phyloP scores from a whole-genome alignment of 2,888 invertebrate species.

The Cephus runcator region DNA sequence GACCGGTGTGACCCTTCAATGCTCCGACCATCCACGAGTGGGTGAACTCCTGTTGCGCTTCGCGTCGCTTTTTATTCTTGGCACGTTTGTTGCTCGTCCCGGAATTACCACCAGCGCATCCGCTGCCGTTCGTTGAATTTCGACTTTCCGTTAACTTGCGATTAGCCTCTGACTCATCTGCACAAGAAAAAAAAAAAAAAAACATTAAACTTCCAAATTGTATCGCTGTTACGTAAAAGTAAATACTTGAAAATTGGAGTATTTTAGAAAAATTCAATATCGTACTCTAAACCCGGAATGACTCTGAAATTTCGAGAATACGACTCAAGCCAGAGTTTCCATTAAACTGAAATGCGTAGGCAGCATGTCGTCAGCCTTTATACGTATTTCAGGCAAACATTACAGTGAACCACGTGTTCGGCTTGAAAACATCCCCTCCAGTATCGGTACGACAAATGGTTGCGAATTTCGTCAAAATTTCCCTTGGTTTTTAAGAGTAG shows the following conservation, averaged over 20 bases:
- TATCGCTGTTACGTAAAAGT: background rate
- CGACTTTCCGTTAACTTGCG: background rate
- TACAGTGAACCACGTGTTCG: conserved; percentile 4
- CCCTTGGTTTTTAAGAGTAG: background rate
- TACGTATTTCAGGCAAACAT: conserved; percentile 64
- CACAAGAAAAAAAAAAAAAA: background rate
- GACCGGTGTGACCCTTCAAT: conserved; percentile 84
- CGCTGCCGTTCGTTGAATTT: background rate
- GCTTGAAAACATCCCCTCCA: conserved; percentile 44
- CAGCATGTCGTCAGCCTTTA: background rate
- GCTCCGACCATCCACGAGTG: conserved; percentile 79
- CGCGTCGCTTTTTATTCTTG: conserved; percentile 57
- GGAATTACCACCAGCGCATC: background rate
- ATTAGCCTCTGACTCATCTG: background rate
- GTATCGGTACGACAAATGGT: background rate
- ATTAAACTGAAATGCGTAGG: background rate
- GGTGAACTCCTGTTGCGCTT: conserved; percentile 56
- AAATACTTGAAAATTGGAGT: background rate
- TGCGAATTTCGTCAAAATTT: background rate
- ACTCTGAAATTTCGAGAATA: background rate
- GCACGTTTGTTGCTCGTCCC: conserved; percentile 51
- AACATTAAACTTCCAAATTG: background rate
- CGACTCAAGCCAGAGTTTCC: background rate
- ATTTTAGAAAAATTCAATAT: background rate
- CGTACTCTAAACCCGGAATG: background rate